Base-by-base conservation (phyloP, 2,113 vertebrate genomes). In the Callocephalon fimbriatum region DNA sequence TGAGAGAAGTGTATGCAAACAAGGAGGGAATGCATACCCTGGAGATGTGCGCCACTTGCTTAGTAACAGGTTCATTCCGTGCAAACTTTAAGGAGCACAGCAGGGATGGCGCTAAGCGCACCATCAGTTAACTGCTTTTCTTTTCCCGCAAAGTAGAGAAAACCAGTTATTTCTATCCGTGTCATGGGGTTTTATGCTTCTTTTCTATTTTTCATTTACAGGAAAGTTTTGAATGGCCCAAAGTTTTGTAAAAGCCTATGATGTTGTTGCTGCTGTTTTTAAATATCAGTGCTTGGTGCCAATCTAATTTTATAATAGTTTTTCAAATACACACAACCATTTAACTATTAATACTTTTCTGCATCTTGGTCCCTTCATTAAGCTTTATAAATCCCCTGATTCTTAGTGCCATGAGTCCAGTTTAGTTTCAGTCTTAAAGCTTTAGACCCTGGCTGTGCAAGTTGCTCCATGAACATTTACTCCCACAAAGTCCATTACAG, bases 61-160 rank as follows among this genome's bases (percentile, higher is more conserved):
- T 22, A 4, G 8, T 20, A 31, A 27, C 38, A 35, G 73, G 66
- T 51, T 90, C 16, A 1, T 58, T 58, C 3, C 5, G 9, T 58
- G 65, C 79, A 0, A 16, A 15, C 91, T 80, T 62, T 1, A 1
- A 13, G 92, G 20, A 76, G 54, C 1, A 0, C 25, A 1, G 50
- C 59, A 2, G 18, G 25, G 35, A 38, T 38, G 32, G 0, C 18
- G 3, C 4, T 0, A 26, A 12, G 37, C 1, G 35, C n/a, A n/a
- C 54, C 12, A 22, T 58, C 54, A 1, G 0, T 1, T 31, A 21
- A 12, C n/a, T 13, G 6, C 32, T 23, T 21, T 7, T 38, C 38
- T 9, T 29, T 14, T 4, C 1, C 16, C 7, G 11, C 7, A 0
- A 17, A 67, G 8, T 2, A 31, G 7, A 22, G 35, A 7, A 23